These are phyloP conservation scores for Pantherophis guttatus DNA, from an alignment of 2,113 vertebrate genomes.

Conservation along the genomic window DNA sequence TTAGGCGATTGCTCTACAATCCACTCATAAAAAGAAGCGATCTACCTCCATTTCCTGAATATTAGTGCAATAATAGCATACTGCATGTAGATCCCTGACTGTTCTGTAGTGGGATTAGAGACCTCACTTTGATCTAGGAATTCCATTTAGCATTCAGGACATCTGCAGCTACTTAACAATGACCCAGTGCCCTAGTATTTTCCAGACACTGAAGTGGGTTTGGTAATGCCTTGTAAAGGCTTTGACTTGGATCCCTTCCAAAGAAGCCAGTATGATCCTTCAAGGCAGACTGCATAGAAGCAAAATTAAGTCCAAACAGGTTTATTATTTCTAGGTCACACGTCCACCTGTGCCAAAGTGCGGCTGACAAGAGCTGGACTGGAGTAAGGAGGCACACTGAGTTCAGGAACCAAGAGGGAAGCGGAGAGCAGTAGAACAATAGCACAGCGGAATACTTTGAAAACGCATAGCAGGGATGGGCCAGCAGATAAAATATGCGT, in stretches of 20 bases:
- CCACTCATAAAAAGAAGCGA: neutral
- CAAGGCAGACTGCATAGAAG: neutral
- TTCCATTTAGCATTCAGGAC: neutral
- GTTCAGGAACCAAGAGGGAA: neutral
- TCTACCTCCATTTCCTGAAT: neutral
- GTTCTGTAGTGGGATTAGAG: neutral
- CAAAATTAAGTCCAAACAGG: neutral
- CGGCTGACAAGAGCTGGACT: neutral
- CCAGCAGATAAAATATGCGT: neutral
- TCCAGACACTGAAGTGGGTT: neutral
- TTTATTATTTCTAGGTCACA: conserved; percentile 6
- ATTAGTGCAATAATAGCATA: neutral
- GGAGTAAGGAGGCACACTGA: conserved; percentile 1
- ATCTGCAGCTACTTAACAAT: neutral
- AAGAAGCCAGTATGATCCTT: neutral
- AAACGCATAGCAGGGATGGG: neutral
- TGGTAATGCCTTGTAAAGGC: neutral
- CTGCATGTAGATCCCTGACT: neutral
- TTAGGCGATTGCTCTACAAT: neutral
- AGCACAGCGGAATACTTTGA: neutral
- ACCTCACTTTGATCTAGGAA: neutral
- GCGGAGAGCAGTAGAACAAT: neutral
- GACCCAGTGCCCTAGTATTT: neutral
- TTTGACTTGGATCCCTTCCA: neutral
- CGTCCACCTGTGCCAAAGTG: neutral